Percentiles rank a stretch among this genome's conserved stretches.
phyloP scores from a whole-genome alignment of 37 sponge, comb jelly and placozoan genomes.

The Eunapius fragilis region DNA sequence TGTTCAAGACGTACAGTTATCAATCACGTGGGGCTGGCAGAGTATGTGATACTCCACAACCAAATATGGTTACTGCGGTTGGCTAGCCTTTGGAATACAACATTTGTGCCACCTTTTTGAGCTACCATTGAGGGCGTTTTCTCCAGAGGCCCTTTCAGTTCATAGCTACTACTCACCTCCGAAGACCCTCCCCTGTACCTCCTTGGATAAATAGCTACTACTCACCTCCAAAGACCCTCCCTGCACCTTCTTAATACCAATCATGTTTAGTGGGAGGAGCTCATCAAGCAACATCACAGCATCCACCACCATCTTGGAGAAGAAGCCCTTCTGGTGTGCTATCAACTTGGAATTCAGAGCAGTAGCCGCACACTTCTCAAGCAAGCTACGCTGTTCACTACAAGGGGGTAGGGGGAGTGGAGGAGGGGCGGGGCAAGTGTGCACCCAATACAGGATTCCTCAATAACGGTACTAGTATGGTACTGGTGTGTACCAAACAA shows the following conservation, averaged over 20 bases:
- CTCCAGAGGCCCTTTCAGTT: background rate
- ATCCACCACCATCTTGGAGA: slow-evolving; percentile 98
- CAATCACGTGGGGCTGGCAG: no score
- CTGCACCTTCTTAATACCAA: slow-evolving; percentile 95
- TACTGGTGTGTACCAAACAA: no score
- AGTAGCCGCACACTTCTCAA: slow-evolving; percentile 97
- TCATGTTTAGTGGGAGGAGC: slow-evolving; percentile 95
- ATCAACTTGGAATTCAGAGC: slow-evolving; percentile 96
- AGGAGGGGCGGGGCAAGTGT: no score
- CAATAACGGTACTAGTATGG: no score
- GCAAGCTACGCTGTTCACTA: slow-evolving; percentile 88
- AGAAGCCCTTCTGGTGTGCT: slow-evolving; percentile 96
- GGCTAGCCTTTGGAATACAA: background rate
- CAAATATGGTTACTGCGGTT: no score
- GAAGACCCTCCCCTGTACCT: background rate
- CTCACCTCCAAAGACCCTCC: slow-evolving; percentile 90
- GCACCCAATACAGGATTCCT: no score
- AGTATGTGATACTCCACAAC: no score
- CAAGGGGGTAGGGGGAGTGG: background rate
- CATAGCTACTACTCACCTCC: slow-evolving; percentile 47
- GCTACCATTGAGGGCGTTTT: no score
- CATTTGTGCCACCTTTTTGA: background rate
- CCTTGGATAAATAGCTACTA: no score
- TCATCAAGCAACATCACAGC: slow-evolving; percentile 92
- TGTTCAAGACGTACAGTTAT: no score